phyloP scores from a whole-genome alignment of 2,113 vertebrate genomes.

The Coryphaenoides rupestris region DNA sequence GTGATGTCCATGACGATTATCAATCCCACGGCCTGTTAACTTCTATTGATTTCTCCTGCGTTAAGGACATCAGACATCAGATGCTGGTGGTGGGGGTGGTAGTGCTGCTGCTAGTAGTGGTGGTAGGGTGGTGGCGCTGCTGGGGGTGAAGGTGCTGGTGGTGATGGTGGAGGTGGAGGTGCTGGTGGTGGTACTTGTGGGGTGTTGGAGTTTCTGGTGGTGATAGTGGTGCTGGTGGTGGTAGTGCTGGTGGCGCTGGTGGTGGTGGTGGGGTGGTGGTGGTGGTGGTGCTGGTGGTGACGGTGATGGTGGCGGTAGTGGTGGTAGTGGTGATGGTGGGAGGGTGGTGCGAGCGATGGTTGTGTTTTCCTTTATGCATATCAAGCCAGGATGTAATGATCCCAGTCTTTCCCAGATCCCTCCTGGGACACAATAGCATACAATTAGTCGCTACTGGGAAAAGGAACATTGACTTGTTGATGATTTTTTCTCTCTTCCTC shows the following conservation, averaged over 20 bases:
- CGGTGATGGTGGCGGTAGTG: too few relatives aligned
- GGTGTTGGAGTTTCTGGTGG: too few relatives aligned
- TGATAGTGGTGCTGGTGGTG: too few relatives aligned
- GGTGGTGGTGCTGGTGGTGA: too few relatives aligned
- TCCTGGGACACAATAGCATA: slow-evolving; percentile 11
- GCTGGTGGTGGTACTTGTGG: not conserved
- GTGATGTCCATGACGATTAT: slow-evolving; percentile 23
- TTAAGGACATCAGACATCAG: slow-evolving; percentile 47
- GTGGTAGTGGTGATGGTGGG: slow-evolving; percentile 23
- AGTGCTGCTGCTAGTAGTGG: too few relatives aligned
- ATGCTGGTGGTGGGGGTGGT: slow-evolving; percentile 17
- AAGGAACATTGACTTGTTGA: slow-evolving; percentile 25
- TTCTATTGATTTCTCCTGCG: slow-evolving; percentile 47
- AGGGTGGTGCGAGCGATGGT: not conserved
- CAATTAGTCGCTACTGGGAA: slow-evolving; percentile 36
- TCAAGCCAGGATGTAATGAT: slow-evolving; percentile 23
- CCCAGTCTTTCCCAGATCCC: slow-evolving; percentile 15
- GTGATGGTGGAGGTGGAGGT: slow-evolving; percentile 16
- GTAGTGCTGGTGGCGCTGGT: too few relatives aligned
- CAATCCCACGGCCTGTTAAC: slow-evolving; percentile 44
- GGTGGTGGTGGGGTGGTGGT: too few relatives aligned
- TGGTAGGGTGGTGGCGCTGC: not conserved
- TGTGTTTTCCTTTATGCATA: too few relatives aligned
- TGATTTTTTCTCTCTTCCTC: slow-evolving; percentile 13
- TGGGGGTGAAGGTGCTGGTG: too few relatives aligned